These are phyloP conservation scores for Notiomystis cincta DNA, from an alignment of 2,113 vertebrate species.

Conservation along the genomic window DNA sequence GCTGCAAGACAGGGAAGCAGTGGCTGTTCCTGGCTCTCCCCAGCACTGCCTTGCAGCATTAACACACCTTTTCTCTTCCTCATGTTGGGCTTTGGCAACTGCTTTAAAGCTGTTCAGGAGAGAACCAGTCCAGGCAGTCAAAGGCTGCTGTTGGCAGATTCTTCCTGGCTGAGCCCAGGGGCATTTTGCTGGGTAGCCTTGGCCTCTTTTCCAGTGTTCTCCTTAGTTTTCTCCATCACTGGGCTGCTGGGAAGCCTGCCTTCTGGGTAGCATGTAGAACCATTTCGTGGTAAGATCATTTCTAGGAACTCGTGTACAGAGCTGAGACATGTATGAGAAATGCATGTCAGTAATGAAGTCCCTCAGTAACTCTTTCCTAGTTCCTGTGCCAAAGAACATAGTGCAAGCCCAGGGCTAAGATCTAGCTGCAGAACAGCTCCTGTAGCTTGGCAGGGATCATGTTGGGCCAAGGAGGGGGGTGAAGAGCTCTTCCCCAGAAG, in stretches of 20 bases:
- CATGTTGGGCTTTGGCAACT: neutral
- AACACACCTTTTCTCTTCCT: conserved; percentile 13
- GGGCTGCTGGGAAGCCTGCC: neutral
- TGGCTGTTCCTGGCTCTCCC: neutral
- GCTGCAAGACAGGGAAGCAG: neutral
- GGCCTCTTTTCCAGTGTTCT: neutral
- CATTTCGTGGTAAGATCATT: neutral
- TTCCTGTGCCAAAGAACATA: neutral
- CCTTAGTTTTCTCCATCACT: neutral
- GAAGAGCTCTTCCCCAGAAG: neutral
- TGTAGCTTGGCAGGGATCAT: neutral
- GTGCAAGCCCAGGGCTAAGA: neutral
- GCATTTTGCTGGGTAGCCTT: neutral
- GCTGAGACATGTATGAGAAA: neutral
- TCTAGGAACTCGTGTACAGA: neutral
- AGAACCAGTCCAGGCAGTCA: conserved; percentile 30
- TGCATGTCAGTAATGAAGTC: neutral
- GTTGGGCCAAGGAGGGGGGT: neutral
- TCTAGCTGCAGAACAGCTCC: neutral
- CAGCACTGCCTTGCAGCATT: neutral
- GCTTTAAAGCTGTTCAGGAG: neutral
- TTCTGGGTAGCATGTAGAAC: neutral
- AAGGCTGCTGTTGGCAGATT: conserved; percentile 2
- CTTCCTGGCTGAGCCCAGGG: neutral
- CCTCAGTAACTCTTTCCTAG: neutral